phyloP scores from a whole-genome alignment of 2,888 invertebrate species.

The Drosophila sordidapex region DNA sequence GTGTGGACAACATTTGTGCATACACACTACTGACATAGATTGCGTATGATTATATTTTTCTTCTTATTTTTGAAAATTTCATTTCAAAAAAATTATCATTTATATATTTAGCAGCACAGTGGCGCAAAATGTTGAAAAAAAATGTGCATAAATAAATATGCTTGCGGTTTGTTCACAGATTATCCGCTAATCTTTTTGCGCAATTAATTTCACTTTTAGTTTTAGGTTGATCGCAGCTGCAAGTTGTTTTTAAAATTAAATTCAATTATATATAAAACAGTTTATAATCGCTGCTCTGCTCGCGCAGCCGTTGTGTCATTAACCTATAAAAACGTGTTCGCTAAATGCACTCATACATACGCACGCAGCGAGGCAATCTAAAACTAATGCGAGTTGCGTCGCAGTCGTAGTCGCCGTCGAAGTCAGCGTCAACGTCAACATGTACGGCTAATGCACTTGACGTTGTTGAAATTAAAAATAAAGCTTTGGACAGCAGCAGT shows the following conservation, averaged over 20 bases:
- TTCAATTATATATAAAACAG: slow-evolving; percentile 33
- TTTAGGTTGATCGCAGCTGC: slow-evolving; percentile 37
- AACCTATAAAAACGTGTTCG: slow-evolving; percentile 83
- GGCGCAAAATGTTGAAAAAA: slow-evolving; percentile 10
- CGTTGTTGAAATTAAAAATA: slow-evolving; percentile 18
- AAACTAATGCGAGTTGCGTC: slow-evolving; percentile 33
- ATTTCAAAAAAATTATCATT: slow-evolving; percentile 9
- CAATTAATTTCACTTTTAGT: slow-evolving; percentile 60
- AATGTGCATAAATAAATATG: neutral
- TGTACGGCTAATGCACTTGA: slow-evolving; percentile 55
- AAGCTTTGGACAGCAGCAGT: slow-evolving; percentile 10
- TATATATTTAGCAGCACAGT: slow-evolving; percentile 51
- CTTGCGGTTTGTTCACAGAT: slow-evolving; percentile 1
- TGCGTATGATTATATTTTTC: slow-evolving; percentile 35
- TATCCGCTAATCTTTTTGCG: slow-evolving; percentile 27
- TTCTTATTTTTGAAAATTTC: slow-evolving; percentile 17
- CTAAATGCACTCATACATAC: slow-evolving; percentile 43
- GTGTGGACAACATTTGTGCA: slow-evolving; percentile 65
- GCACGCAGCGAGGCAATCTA: slow-evolving; percentile 10
- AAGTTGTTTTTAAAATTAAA: slow-evolving; percentile 24
- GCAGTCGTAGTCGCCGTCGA: slow-evolving; percentile 7
- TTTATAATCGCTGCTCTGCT: slow-evolving; percentile 50
- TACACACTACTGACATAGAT: slow-evolving; percentile 78
- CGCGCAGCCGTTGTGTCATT: slow-evolving; percentile 75
- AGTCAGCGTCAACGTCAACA: slow-evolving; percentile 4